These are phyloP conservation scores for Ichneumon xanthorius DNA, from an alignment of 2,888 invertebrate genomes.

Conservation along the genomic window DNA sequence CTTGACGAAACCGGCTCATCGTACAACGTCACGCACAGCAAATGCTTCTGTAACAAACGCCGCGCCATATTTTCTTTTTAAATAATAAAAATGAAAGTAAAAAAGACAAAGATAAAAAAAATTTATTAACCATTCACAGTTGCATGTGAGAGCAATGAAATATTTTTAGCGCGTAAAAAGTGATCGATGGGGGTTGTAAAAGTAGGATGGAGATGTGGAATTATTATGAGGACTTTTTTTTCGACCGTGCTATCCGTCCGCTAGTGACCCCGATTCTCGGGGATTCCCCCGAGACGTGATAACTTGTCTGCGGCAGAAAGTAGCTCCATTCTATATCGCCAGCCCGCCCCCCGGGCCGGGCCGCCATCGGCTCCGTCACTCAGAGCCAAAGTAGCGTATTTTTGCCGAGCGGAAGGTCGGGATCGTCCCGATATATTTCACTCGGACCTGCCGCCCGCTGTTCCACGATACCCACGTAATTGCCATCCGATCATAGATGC, in stretches of 20 bases:
- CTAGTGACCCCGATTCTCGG: too few relatives aligned
- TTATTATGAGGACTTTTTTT: conserved; percentile 1
- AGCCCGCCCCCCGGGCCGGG: neutral
- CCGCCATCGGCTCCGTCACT: neutral
- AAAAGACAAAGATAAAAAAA: too few relatives aligned
- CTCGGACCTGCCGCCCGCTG: too few relatives aligned
- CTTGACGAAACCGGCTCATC: conserved; percentile 19
- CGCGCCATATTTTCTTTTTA: too few relatives aligned
- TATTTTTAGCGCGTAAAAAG: neutral
- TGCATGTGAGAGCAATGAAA: conserved; percentile 1
- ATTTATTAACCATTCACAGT: neutral
- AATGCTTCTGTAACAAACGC: neutral
- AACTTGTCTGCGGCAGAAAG: neutral
- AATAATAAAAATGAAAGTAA: too few relatives aligned
- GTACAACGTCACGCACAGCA: conserved; percentile 43
- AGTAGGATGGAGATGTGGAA: neutral
- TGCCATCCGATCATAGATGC: too few relatives aligned
- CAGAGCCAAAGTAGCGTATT: neutral
- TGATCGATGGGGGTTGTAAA: neutral
- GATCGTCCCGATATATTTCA: neutral
- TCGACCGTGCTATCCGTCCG: neutral
- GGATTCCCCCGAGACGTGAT: neutral
- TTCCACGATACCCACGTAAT: neutral
- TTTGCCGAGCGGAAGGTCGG: neutral
- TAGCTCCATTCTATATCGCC: neutral